Conservation (phyloP, 2,113 vertebrate species). For the Oreochromis tanganicae region DNA sequence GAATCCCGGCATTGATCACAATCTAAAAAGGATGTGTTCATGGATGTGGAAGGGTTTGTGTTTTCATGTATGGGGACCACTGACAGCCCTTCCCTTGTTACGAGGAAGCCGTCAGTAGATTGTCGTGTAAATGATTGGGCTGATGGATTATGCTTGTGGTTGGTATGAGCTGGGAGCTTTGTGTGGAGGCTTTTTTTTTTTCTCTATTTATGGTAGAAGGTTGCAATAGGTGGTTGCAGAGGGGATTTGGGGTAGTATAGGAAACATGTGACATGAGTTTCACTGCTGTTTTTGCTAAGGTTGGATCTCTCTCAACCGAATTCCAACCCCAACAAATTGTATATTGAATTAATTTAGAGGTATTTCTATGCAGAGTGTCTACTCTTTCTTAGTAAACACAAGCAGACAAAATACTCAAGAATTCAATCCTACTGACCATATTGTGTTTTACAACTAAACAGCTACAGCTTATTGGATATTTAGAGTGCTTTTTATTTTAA, state of each 20-base stretch:
- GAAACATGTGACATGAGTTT: background rate
- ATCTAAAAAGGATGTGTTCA: background rate
- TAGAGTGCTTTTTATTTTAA: background rate
- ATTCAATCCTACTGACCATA: background rate
- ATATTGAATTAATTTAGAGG: background rate
- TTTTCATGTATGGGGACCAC: background rate
- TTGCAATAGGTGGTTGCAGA: background rate
- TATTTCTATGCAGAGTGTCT: background rate
- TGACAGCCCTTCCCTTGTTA: background rate
- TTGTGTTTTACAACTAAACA: background rate
- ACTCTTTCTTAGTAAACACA: background rate
- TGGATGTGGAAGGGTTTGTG: background rate
- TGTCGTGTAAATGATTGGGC: background rate
- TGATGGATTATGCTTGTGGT: background rate
- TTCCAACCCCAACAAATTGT: background rate
- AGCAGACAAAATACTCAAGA: background rate
- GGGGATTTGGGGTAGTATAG: background rate
- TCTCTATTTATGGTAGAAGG: background rate
- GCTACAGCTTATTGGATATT: background rate
- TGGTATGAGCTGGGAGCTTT: slow-evolving; percentile 3
- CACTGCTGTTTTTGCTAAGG: background rate
- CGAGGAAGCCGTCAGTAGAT: slow-evolving; percentile 11
- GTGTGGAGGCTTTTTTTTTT: background rate
- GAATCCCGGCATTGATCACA: background rate
- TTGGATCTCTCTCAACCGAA: background rate